These are phyloP conservation scores for Nothocercus julius DNA, from an alignment of 2,113 vertebrate genomes.

Conservation along the genomic window DNA sequence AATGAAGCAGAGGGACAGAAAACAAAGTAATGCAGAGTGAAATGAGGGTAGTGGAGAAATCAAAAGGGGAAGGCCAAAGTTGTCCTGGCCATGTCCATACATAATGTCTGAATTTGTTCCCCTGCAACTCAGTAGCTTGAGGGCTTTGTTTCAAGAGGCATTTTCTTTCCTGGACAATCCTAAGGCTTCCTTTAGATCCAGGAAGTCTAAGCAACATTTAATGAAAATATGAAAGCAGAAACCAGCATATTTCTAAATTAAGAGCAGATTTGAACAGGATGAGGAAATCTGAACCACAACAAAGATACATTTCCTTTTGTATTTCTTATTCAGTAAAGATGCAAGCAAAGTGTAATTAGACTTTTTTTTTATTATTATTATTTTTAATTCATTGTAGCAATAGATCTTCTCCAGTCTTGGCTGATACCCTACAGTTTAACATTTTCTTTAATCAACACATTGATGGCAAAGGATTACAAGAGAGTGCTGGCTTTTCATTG, in stretches of 20 bases:
- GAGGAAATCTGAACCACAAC: slow-evolving; percentile 39
- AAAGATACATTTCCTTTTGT: slow-evolving; percentile 49
- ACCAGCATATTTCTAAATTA: slow-evolving; percentile 41
- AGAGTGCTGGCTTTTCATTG: background rate
- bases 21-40: background rate
- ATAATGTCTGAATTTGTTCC: background rate
- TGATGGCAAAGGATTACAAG: slow-evolving; percentile 26
- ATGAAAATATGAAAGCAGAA: slow-evolving; percentile 53
- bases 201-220: background rate
- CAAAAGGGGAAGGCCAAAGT: background rate
- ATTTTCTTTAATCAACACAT: slow-evolving; percentile 54
- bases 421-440: background rate
- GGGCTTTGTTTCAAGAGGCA: background rate
- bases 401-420: slow-evolving; percentile 18
- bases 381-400: background rate
- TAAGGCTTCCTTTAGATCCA: background rate
- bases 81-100: background rate
- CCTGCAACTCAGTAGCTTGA: background rate
- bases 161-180: background rate
- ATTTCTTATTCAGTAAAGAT: slow-evolving; percentile 50
- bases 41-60: background rate
- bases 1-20: background rate
- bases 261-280: slow-evolving; percentile 47
- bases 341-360: slow-evolving; percentile 52
- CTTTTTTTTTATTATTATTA: background rate